These are phyloP conservation scores for Caenorhabditis angaria DNA, from an alignment of 2,888 invertebrate genomes.

Conservation along the genomic window DNA sequence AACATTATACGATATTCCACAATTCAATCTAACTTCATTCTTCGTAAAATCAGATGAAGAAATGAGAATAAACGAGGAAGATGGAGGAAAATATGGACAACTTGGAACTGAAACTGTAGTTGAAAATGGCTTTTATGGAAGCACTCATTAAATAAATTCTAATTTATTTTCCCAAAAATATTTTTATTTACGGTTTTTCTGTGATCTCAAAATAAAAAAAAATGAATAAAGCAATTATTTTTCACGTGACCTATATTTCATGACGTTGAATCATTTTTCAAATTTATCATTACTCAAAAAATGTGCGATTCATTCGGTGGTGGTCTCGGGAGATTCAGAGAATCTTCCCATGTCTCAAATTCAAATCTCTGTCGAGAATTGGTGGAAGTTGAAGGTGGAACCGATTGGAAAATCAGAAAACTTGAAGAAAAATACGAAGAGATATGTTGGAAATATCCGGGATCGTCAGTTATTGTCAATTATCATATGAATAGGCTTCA, in stretches of 20 bases:
- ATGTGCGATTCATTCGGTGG: constrained; percentile 21
- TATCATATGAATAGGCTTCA: constrained; percentile 32
- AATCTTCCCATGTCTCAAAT: background rate
- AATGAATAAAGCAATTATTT: background rate
- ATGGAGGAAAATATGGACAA: constrained; percentile 38
- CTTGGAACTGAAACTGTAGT: constrained; percentile 20
- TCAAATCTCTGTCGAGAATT: constrained; percentile 27
- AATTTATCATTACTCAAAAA: background rate
- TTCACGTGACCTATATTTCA: background rate
- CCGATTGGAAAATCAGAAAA: constrained; percentile 37
- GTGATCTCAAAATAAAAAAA: background rate
- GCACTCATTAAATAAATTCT: constrained; percentile 10
- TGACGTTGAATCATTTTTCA: background rate
- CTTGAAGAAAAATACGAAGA: constrained; percentile 11
- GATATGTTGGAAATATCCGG: constrained; percentile 40
- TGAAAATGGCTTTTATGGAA: constrained; percentile 32
- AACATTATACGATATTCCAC: constrained; percentile 88
- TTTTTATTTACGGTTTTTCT: constrained; percentile 10
- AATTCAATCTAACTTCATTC: constrained; percentile 81
- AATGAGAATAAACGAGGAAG: constrained; percentile 42
- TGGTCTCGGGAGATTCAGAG: constrained; percentile 16
- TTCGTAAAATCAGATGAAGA: constrained; percentile 56
- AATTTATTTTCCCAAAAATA: background rate
- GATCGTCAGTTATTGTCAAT: constrained; percentile 36
- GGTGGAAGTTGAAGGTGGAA: constrained; percentile 31